Conservation (phyloP, 2,797 vertebrate species). For the Bradypodion ventrale region DNA sequence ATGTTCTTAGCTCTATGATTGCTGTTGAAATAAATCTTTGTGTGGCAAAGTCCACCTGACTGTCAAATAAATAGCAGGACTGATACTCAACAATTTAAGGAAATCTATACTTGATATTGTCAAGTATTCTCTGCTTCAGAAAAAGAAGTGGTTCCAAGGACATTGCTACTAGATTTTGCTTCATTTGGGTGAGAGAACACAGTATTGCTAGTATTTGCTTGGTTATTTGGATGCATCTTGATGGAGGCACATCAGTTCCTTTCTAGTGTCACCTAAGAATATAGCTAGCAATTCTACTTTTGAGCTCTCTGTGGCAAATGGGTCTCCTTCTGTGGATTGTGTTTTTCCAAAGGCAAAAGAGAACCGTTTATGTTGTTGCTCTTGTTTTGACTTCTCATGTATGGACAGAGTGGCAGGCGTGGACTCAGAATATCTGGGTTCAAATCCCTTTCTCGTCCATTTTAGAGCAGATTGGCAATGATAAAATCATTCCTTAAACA, state of each 20-base stretch:
- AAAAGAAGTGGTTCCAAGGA: background rate
- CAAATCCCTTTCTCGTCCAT: no score
- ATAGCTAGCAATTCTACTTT: background rate
- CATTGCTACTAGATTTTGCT: background rate
- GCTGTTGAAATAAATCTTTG: slow-evolving; percentile 63
- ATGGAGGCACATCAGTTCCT: background rate
- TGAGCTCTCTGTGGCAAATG: background rate
- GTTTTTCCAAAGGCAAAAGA: no score
- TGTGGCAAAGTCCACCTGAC: slow-evolving; percentile 49
- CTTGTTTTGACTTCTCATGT: no score
- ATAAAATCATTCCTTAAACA: no score
- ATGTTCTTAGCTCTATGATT: slow-evolving; percentile 60
- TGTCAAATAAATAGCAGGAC: slow-evolving; percentile 62
- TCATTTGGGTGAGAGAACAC: background rate
- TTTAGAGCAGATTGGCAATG: no score
- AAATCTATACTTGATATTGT: slow-evolving; percentile 44
- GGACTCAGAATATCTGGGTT: no score
- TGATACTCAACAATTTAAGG: slow-evolving; percentile 50
- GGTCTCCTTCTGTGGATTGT: no score
- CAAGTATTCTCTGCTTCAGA: background rate
- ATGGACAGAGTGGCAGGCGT: no score
- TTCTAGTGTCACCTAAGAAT: background rate
- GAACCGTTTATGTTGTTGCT: no score
- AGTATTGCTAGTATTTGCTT: background rate
- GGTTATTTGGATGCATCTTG: background rate